These are phyloP conservation scores for Epizoanthus stellaris DNA, from an alignment of 92 coral and sea anemone species.

Conservation along the genomic window DNA sequence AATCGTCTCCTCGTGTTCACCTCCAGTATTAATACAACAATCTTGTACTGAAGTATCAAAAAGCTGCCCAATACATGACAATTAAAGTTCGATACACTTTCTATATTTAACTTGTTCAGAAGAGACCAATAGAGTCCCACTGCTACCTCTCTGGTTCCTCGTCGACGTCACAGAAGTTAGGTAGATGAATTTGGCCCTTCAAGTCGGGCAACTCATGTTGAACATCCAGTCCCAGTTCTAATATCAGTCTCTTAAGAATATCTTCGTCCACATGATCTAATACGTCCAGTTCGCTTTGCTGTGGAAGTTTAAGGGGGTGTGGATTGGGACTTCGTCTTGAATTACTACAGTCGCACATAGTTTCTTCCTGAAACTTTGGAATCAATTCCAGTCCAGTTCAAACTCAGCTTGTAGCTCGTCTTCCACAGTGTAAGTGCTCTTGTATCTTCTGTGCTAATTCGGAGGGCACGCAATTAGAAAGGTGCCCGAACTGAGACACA, in stretches of 20 bases:
- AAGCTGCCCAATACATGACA: not conserved
- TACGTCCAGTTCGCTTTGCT: conserved; percentile 32
- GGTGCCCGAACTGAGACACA: not conserved
- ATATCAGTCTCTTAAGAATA: conserved; percentile 52
- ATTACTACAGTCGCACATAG: conserved; percentile 32
- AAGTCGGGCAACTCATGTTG: conserved; percentile 72
- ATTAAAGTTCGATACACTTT: not conserved
- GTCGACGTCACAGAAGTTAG: conserved; percentile 40
- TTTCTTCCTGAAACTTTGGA: not conserved
- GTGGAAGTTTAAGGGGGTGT: conserved; percentile 33
- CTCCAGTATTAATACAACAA: not conserved
- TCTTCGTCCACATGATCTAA: conserved; percentile 68
- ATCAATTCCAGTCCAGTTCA: not conserved
- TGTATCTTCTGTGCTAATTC: not conserved
- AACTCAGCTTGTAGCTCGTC: not conserved
- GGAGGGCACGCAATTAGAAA: not conserved
- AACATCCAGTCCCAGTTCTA: conserved; percentile 64
- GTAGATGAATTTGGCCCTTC: conserved; percentile 61
- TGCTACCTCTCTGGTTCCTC: conserved; percentile 65
- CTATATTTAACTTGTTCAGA: conserved; percentile 4
- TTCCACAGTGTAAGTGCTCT: not conserved
- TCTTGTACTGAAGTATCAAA: not conserved
- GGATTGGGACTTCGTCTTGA: conserved; percentile 29
- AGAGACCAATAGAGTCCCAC: not conserved
- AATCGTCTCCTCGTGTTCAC: not conserved